Conservation (phyloP, 2,888 invertebrate species). For the Teleogryllus oceanicus region DNA sequence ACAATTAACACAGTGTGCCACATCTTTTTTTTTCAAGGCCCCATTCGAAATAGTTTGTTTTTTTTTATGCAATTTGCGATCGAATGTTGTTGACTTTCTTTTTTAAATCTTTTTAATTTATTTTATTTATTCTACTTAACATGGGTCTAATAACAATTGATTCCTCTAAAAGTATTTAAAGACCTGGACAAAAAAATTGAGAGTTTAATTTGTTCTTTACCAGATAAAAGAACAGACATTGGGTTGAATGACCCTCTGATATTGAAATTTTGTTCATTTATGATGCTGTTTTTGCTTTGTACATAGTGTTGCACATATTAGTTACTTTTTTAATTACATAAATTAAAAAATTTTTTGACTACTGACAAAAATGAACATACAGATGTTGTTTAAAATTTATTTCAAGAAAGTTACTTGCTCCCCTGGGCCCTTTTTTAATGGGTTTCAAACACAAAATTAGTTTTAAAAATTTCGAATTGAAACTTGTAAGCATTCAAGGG, state of each 20-base stretch:
- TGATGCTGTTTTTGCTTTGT: neutral
- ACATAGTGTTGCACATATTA: neutral
- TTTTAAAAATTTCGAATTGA: neutral
- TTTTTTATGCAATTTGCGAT: neutral
- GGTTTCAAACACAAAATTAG: neutral
- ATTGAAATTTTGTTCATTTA: neutral
- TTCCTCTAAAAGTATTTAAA: neutral
- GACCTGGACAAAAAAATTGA: neutral
- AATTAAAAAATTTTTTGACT: too few relatives aligned
- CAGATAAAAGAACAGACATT: neutral
- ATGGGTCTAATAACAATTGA: neutral
- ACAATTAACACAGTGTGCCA: constrained; percentile 18
- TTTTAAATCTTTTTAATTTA: neutral
- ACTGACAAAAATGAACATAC: too few relatives aligned
- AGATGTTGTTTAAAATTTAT: too few relatives aligned
- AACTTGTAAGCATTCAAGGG: neutral
- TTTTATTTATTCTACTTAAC: neutral
- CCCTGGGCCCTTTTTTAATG: neutral
- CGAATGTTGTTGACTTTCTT: neutral
- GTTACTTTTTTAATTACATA: too few relatives aligned
- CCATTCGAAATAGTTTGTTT: neutral
- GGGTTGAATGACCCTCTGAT: neutral
- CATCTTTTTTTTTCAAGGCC: neutral
- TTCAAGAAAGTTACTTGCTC: neutral
- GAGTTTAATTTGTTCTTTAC: neutral